phyloP scores from a whole-genome alignment of 2,797 vertebrate species.

The Gadopsis marmoratus region DNA sequence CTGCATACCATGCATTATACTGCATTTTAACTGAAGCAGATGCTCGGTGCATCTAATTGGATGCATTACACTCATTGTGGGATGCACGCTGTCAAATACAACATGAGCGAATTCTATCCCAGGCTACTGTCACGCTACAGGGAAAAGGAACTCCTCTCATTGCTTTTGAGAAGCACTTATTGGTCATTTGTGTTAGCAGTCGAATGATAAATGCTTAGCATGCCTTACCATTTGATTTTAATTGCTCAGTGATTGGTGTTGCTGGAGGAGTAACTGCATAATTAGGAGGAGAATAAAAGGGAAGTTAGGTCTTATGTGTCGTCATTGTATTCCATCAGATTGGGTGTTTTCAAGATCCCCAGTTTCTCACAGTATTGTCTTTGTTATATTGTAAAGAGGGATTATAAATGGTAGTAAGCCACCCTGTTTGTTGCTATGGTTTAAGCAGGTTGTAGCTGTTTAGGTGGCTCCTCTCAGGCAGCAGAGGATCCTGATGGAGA shows the following conservation, averaged over 20 bases:
- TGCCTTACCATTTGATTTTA: conserved; percentile 44
- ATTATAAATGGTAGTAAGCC: too few species aligned
- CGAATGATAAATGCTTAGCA: conserved; percentile 35
- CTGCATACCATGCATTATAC: too few species aligned
- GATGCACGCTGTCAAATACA: not conserved
- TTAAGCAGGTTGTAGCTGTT: not conserved
- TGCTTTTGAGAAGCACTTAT: conserved; percentile 1
- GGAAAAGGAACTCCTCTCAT: not conserved
- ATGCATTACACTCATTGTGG: not conserved
- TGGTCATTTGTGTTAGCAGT: conserved; percentile 33
- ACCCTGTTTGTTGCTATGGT: not conserved
- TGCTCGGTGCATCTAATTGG: too few species aligned
- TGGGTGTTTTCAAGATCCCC: too few species aligned
- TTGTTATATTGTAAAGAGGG: not conserved
- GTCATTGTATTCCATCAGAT: not conserved
- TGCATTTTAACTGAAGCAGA: too few species aligned
- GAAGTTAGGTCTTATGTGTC: not conserved
- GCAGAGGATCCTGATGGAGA: not conserved
- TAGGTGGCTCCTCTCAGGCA: not conserved
- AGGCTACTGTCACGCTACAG: not conserved
- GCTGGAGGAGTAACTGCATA: conserved; percentile 31
- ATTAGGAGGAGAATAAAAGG: conserved; percentile 24
- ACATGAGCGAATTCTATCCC: not conserved
- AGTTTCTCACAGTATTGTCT: not conserved
- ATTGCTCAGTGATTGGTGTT: conserved; percentile 56